Conservation (phyloP, 2,888 invertebrate species). For the Protodeltote pygarga region DNA sequence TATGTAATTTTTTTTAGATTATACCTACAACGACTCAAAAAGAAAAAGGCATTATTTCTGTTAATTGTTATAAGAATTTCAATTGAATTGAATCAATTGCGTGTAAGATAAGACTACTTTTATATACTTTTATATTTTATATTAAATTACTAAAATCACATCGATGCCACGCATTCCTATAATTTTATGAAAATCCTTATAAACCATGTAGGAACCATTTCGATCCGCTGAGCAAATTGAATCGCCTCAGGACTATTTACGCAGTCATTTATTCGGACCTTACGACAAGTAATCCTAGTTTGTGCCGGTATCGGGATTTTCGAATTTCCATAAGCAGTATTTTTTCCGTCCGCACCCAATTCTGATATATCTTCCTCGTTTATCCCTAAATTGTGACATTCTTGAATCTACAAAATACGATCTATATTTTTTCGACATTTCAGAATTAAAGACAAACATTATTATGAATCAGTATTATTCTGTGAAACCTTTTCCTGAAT, state of each 20-base stretch:
- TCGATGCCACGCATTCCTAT: neutral
- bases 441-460: slow-evolving; percentile 24
- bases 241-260: slow-evolving; percentile 53
- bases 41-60: too few relatives aligned
- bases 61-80: too few relatives aligned
- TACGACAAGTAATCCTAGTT: slow-evolving; percentile 56
- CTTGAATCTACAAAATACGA: slow-evolving; percentile 10
- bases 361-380: slow-evolving; percentile 34
- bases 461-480: slow-evolving; percentile 12
- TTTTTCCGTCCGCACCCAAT: slow-evolving; percentile 37
- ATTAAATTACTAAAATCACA: neutral
- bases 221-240: slow-evolving; percentile 53
- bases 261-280: slow-evolving; percentile 59
- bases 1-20: too few relatives aligned
- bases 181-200: slow-evolving; percentile 30
- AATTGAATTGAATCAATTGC: too few relatives aligned
- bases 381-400: slow-evolving; percentile 15
- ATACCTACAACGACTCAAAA: too few relatives aligned
- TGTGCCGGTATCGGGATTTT: slow-evolving; percentile 55
- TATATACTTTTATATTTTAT: too few relatives aligned
- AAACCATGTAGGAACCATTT: slow-evolving; percentile 42
- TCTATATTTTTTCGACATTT: slow-evolving; percentile 15
- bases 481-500: neutral
- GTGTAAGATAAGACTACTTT: too few relatives aligned
- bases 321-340: slow-evolving; percentile 59